phyloP scores from a whole-genome alignment of 2,888 invertebrate genomes.

The Pterostichus madidus region DNA sequence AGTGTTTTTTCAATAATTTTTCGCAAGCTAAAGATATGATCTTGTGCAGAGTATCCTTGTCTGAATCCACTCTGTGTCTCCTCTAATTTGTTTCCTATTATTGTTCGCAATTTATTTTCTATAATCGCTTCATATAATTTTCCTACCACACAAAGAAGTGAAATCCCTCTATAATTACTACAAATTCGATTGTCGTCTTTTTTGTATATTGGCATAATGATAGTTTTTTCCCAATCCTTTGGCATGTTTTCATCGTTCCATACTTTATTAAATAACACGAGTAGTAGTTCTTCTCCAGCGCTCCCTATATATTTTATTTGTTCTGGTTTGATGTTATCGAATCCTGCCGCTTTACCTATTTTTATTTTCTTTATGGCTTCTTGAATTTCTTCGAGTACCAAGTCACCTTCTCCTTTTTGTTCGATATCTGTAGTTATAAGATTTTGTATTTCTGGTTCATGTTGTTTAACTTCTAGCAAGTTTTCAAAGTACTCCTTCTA shows the following conservation, averaged over 20 bases:
- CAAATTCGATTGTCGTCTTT: neutral
- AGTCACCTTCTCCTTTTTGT: neutral
- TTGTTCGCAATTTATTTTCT: neutral
- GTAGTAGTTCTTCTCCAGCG: neutral
- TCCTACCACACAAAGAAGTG: neutral
- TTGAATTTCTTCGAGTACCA: neutral
- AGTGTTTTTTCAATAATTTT: neutral
- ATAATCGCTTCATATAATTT: neutral
- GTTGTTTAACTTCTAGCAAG: neutral
- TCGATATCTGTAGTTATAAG: neutral
- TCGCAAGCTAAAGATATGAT: constrained; percentile 16
- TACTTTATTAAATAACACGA: neutral
- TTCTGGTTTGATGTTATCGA: neutral
- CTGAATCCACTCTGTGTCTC: constrained; percentile 32
- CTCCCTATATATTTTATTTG: constrained; percentile 6
- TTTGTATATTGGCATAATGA: constrained; percentile 13
- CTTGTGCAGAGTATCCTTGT: neutral
- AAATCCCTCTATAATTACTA: no score
- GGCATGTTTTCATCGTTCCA: neutral
- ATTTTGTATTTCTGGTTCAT: neutral
- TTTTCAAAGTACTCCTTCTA: constrained; percentile 14
- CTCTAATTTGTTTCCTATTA: neutral
- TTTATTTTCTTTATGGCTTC: constrained; percentile 10
- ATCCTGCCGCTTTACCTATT: constrained; percentile 32
- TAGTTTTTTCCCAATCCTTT: constrained; percentile 6